Conservation (phyloP, 2,797 vertebrate species). For the Enteromius mattozi region DNA sequence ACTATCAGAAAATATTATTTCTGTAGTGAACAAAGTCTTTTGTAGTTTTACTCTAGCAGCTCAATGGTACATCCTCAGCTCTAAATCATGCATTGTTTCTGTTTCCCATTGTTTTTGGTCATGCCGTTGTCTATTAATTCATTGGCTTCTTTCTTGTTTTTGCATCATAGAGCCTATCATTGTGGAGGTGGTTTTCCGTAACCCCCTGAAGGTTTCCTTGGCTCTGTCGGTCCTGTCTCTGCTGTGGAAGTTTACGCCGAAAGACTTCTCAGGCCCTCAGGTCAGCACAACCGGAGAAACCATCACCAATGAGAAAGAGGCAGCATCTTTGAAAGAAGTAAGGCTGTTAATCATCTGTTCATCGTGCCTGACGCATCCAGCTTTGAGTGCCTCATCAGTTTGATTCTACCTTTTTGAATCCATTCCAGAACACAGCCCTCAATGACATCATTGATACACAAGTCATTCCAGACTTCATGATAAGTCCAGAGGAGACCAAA, state of each 20-base stretch:
- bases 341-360: constrained; percentile 21
- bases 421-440: constrained; percentile 71
- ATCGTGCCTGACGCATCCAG: neutral
- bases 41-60: too few species aligned
- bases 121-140: neutral
- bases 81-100: neutral
- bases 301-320: constrained; percentile 81
- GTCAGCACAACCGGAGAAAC: constrained; percentile 74
- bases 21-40: too few species aligned
- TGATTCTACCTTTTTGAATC: constrained; percentile 33
- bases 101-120: neutral
- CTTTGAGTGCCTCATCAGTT: constrained; percentile 7
- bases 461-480: constrained; percentile 88
- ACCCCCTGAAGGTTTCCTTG: constrained; percentile 92
- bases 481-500: constrained; percentile 93
- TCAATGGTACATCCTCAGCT: neutral
- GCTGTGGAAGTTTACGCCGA: constrained; percentile 90
- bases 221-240: constrained; percentile 88
- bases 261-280: constrained; percentile 72
- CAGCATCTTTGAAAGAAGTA: constrained; percentile 56
- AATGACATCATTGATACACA: constrained; percentile 86
- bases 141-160: neutral
- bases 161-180: constrained; percentile 86
- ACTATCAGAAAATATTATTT: too few species aligned
- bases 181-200: constrained; percentile 93